These are phyloP conservation scores for Thereuonema tuberculata DNA, from an alignment of 1,140 invertebrate species.

Conservation along the genomic window DNA sequence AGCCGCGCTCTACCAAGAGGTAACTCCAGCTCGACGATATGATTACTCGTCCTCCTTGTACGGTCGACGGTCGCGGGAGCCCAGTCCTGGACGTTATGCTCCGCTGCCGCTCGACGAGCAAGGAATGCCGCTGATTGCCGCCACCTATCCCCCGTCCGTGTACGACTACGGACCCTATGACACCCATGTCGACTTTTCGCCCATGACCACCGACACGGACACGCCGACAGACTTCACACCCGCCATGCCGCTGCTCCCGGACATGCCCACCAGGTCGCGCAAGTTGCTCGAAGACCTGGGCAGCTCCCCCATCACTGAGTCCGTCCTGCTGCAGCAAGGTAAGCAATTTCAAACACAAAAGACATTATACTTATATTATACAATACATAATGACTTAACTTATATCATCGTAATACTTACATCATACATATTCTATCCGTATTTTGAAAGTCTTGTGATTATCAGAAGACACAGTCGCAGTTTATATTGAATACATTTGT, in stretches of 20 bases:
- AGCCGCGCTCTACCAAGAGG: no score
- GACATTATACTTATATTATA: no score
- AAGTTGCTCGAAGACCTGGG: slow-evolving; percentile 46
- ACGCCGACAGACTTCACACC: slow-evolving; percentile 37
- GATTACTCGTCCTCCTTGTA: background rate
- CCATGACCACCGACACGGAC: slow-evolving; percentile 29
- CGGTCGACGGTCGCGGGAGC: slow-evolving; percentile 9
- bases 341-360: no score
- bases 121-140: background rate
- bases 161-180: slow-evolving; percentile 1
- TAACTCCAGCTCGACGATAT: no score
- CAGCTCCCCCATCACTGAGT: slow-evolving; percentile 35
- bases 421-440: no score
- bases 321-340: slow-evolving; percentile 20
- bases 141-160: slow-evolving; percentile 1
- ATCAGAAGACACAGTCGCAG: no score
- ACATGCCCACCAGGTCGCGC: slow-evolving; percentile 44
- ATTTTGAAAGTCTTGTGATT: no score
- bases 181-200: slow-evolving; percentile 20
- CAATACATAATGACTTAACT: no score
- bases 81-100: slow-evolving; percentile 6
- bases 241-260: slow-evolving; percentile 46
- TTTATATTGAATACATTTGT: no score
- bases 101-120: background rate
- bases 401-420: no score